Base-by-base conservation (phyloP, 2,797 vertebrate genomes). In the Malacoraja senta region DNA sequence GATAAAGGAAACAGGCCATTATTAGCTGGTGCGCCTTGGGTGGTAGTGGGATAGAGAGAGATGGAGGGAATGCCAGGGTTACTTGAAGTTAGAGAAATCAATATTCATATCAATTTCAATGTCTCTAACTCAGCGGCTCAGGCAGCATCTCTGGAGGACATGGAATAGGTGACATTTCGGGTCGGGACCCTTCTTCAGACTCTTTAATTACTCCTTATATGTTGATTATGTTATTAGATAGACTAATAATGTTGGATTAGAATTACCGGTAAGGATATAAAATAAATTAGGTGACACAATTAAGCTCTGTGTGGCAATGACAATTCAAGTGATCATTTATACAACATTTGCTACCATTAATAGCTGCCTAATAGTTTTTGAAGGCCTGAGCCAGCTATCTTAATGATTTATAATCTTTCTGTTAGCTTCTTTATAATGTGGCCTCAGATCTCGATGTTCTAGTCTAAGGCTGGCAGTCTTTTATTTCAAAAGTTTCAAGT, bases 371-470 rank as follows among this genome's bases (percentile, higher is more conserved):
- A 58, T 68, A 9, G 17, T 10, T 29, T 44, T 92, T 76, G 44
- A 15, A 76, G 63, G n/a, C 32, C n/a, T 58, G 84, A 72, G 72
- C 13, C 38, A 29, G 38, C 68, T 91, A 21, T 65, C 58, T 68
- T 90, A n/a, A 68, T 91, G 32, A 68, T 91, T 91, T 74, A 72
- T 92, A 29, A 53, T 53, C 15, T 76, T 76, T 91, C 65, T 13
- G 6, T 74, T 44, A 76, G 72, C 21, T 44, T 10, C 44, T 92
- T 44, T 74, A 68, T 44, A 44, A 21, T 74, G 24, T 76, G 26
- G 71, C 9, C 38, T 29, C 8, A 7, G 24, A 76, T 92, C 71
- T 17, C 2, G 13, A 74, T 1, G 24, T 76, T 92, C 24, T 92
- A 53, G 68, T 17, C 15, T 58, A 26, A 76, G n/a, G 72, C 90